A percentile compares a stretch with the other conserved stretches of the same genome.
Conservation (phyloP, 2,797 vertebrate genomes). For the Hybognathus amarus region DNA sequence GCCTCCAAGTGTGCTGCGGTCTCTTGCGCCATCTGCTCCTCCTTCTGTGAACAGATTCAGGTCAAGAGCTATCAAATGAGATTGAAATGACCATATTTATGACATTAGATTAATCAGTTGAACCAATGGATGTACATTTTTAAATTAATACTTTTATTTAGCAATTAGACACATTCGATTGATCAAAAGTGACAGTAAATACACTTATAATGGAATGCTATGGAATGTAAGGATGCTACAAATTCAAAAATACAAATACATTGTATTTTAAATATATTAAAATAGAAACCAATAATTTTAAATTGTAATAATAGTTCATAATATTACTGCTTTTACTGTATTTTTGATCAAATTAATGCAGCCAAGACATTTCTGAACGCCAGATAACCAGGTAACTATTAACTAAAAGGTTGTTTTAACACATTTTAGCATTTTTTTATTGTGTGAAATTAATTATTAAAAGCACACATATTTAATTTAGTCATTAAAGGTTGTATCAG, state of each 20-base stretch:
- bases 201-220: too few species aligned
- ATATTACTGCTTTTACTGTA: not conserved
- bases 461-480: not conserved
- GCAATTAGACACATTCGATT: not conserved
- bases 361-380: not conserved
- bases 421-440: not conserved
- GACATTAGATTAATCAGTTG: not conserved
- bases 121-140: not conserved
- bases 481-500: not conserved
- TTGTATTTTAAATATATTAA: not conserved
- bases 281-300: not conserved
- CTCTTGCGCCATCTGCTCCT: constrained; percentile 71
- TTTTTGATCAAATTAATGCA: not conserved
- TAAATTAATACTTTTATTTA: not conserved
- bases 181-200: not conserved
- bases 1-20: constrained; percentile 65
- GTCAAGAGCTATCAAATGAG: not conserved
- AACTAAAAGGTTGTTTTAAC: not conserved
- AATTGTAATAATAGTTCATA: not conserved
- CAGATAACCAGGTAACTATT: not conserved
- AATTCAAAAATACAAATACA: not conserved
- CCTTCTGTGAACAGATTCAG: constrained; percentile 66
- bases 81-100: not conserved
- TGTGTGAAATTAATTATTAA: not conserved
- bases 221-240: not conserved